Evolutionary conservation across 1,140 invertebrate species (phyloP).

Genomic region (Ooceraea biroi): DNA sequence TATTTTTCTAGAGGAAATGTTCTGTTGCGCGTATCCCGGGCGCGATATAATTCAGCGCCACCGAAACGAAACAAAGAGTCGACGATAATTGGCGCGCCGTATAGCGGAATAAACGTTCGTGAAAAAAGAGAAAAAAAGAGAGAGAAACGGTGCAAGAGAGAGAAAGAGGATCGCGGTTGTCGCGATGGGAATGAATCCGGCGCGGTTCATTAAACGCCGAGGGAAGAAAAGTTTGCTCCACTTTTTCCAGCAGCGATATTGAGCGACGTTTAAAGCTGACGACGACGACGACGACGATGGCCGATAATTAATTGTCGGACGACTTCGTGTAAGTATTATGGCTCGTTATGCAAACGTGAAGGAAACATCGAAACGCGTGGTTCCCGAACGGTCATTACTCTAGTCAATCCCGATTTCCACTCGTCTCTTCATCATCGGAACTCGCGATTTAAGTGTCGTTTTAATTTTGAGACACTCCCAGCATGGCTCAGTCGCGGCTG

Average conservation of each 20-base stretch:
- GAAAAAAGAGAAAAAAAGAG: neutral
- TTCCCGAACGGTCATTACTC: constrained; percentile 4
- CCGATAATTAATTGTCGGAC: constrained; percentile 44
- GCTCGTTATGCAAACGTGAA: constrained; percentile 38
- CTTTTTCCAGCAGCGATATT: constrained; percentile 32
- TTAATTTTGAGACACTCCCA: constrained; percentile 12
- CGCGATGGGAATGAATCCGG: constrained; percentile 16
- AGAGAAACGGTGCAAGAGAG: no score
- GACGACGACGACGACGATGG: constrained; percentile 36
- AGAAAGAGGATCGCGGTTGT: constrained; percentile 27
- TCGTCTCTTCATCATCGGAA: constrained; percentile 13
- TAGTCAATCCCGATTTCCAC: neutral
- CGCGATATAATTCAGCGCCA: constrained; percentile 18
- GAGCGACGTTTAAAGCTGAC: constrained; percentile 47
- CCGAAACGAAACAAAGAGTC: constrained; percentile 1
- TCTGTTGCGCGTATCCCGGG: neutral
- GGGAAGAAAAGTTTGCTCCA: constrained; percentile 50
- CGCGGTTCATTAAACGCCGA: constrained; percentile 40
- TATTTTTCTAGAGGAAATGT: neutral
- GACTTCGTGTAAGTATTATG: constrained; percentile 23
- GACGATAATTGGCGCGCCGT: constrained; percentile 11
- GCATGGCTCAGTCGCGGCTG: neutral
- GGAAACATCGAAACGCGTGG: constrained; percentile 23
- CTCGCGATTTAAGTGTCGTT: constrained; percentile 11
- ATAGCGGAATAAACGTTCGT: constrained; percentile 8